phyloP scores from a whole-genome alignment of 1,140 invertebrate species.

The Whitmania pigra region DNA sequence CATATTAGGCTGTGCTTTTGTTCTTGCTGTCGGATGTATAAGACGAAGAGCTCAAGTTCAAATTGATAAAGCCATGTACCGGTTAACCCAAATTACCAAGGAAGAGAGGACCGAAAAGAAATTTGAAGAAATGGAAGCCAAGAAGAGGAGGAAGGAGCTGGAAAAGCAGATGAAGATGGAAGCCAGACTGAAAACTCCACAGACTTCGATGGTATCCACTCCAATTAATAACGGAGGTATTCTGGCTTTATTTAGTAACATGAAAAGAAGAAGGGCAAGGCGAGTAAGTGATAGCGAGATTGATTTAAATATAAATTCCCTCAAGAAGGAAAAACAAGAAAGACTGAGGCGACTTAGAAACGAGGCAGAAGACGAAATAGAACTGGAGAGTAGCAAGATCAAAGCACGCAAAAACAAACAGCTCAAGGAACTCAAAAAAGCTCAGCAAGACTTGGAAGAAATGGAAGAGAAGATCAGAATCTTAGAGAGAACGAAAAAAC shows the following conservation, averaged over 20 bases:
- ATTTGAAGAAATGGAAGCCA: conserved; percentile 10
- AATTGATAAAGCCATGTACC: conserved; percentile 5
- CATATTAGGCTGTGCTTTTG: background rate
- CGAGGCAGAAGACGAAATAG: background rate
- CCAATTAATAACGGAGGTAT: background rate
- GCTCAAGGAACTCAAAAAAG: background rate
- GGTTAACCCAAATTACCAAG: background rate
- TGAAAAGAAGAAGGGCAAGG: background rate
- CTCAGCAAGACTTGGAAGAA: conserved; percentile 6
- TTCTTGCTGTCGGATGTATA: background rate
- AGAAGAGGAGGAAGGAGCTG: background rate
- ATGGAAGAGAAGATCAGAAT: background rate
- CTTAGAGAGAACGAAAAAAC: background rate
- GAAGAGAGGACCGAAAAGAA: conserved; percentile 2
- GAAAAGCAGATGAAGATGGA: conserved; percentile 1
- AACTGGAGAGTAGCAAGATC: background rate
- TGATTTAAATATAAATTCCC: background rate
- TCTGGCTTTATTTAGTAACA: background rate
- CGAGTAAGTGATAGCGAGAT: conserved; percentile 1
- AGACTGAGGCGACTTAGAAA: background rate
- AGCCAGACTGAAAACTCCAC: background rate
- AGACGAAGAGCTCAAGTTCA: background rate
- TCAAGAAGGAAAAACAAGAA: background rate
- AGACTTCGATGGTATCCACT: background rate
- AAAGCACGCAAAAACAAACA: no score